These are phyloP conservation scores for Chymomyza fuscimana DNA, from an alignment of 2,888 invertebrate genomes.

Conservation along the genomic window DNA sequence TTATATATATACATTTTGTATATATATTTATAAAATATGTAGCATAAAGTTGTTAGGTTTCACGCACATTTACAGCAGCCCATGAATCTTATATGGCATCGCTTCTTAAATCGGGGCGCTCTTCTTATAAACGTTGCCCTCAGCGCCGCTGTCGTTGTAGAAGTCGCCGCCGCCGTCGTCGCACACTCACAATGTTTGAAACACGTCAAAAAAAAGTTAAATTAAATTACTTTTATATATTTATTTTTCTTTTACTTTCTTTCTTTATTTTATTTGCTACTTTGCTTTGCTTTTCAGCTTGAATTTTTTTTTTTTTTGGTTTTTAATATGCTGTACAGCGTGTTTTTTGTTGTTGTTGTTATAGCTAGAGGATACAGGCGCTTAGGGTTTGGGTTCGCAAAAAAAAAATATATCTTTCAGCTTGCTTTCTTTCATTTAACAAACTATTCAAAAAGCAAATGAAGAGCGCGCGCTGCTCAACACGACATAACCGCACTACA, in stretches of 20 bases:
- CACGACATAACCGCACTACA: slow-evolving; percentile 76
- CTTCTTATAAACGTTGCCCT: background rate
- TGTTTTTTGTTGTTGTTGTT: background rate
- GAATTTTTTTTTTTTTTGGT: background rate
- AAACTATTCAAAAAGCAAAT: slow-evolving; percentile 59
- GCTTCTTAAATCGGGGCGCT: background rate
- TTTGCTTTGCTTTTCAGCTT: background rate
- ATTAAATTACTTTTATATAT: background rate
- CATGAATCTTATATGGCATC: background rate
- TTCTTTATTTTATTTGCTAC: background rate
- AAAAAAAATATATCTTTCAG: slow-evolving; percentile 7
- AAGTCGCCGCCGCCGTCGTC: background rate
- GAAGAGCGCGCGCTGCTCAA: slow-evolving; percentile 64
- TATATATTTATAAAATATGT: background rate
- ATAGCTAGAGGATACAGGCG: background rate
- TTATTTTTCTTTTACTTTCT: background rate
- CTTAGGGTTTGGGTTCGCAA: background rate
- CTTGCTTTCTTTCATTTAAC: slow-evolving; percentile 20
- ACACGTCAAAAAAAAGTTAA: slow-evolving; percentile 3
- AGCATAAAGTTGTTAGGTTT: slow-evolving; percentile 13
- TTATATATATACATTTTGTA: background rate
- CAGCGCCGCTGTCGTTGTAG: background rate
- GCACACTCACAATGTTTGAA: background rate
- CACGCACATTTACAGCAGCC: slow-evolving; percentile 36
- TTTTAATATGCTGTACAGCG: background rate